Evolutionary conservation across 1,140 invertebrate genomes (phyloP).

Genomic region (Drosophila paulistorum): DNA sequence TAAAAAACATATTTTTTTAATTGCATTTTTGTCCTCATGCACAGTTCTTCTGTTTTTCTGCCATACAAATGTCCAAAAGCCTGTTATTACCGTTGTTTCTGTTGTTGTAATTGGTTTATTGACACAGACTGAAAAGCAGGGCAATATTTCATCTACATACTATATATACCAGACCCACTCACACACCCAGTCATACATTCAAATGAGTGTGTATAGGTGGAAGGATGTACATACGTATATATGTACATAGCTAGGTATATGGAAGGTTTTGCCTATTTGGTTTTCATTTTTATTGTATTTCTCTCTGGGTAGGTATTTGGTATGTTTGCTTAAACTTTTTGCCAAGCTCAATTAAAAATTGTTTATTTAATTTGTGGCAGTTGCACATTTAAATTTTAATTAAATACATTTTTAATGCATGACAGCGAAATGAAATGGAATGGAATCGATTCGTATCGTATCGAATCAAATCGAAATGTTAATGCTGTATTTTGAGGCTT

Average conservation of each 20-base stretch:
- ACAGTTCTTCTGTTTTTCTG: conserved; percentile 28
- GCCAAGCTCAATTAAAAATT: conserved; percentile 74
- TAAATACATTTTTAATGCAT: conserved; percentile 70
- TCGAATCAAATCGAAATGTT: conserved; percentile 43
- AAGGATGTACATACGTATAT: neutral
- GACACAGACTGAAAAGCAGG: conserved; percentile 58
- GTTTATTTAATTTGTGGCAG: conserved; percentile 77
- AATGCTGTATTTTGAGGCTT: conserved; percentile 17
- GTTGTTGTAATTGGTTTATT: conserved; percentile 74
- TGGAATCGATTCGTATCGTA: conserved; percentile 29
- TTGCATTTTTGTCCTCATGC: conserved; percentile 70
- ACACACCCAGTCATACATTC: neutral
- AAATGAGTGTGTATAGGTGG: conserved; percentile 1
- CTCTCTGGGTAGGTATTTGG: conserved; percentile 24
- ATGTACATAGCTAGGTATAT: conserved; percentile 2
- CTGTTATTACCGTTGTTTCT: conserved; percentile 36
- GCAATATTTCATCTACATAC: conserved; percentile 50
- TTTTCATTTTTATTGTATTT: conserved; percentile 9
- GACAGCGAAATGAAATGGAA: conserved; percentile 54
- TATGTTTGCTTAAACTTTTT: conserved; percentile 72
- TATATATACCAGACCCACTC: conserved; percentile 22
- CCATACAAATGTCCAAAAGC: conserved; percentile 12
- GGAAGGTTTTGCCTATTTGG: conserved; percentile 28
- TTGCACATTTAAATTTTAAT: conserved; percentile 75
- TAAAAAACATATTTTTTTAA: conserved; percentile 77